A percentile compares a stretch with the other conserved stretches of the same genome.
Conservation (phyloP, 2,888 invertebrate species). For the Plagiodera versicolora region DNA sequence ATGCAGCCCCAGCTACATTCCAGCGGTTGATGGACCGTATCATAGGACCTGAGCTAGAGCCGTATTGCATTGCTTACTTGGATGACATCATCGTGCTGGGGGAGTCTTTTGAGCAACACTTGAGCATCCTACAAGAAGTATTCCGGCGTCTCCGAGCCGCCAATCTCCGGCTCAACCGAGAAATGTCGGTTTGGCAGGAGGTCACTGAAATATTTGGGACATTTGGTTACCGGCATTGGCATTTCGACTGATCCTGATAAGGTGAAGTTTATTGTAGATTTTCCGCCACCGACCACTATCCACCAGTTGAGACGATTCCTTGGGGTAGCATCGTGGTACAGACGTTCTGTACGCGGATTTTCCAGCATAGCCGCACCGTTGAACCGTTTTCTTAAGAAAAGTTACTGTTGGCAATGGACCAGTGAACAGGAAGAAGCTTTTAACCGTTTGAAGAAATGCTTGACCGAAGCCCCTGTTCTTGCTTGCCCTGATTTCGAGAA, state of each 20-base stretch:
- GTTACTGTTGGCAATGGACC: constrained; percentile 1
- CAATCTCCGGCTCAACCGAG: constrained; percentile 16
- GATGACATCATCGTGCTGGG: not conserved
- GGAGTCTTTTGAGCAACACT: not conserved
- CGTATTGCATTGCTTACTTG: not conserved
- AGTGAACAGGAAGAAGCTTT: constrained; percentile 8
- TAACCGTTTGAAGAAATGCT: not conserved
- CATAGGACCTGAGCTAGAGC: not conserved
- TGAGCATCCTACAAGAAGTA: not conserved
- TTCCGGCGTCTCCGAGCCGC: constrained; percentile 14
- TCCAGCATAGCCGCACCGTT: constrained; percentile 10
- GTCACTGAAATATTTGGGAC: constrained; percentile 16
- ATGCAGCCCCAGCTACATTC: constrained; percentile 23
- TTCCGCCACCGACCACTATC: not conserved
- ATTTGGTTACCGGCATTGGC: constrained; percentile 3
- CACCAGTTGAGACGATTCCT: constrained; percentile 13
- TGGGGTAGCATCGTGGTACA: constrained; percentile 17
- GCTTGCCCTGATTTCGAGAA: constrained; percentile 26
- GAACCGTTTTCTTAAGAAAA: constrained; percentile 6
- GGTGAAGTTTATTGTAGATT: constrained; percentile 4
- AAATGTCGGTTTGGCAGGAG: constrained; percentile 20
- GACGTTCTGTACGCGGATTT: constrained; percentile 17
- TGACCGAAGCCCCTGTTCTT: constrained; percentile 15
- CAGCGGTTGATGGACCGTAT: not conserved
- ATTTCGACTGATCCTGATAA: constrained; percentile 5